Evolutionary conservation across 2,113 vertebrate species (phyloP), one percentile per base, ranked within the genome.

Genomic region (Nanger granti): DNA sequence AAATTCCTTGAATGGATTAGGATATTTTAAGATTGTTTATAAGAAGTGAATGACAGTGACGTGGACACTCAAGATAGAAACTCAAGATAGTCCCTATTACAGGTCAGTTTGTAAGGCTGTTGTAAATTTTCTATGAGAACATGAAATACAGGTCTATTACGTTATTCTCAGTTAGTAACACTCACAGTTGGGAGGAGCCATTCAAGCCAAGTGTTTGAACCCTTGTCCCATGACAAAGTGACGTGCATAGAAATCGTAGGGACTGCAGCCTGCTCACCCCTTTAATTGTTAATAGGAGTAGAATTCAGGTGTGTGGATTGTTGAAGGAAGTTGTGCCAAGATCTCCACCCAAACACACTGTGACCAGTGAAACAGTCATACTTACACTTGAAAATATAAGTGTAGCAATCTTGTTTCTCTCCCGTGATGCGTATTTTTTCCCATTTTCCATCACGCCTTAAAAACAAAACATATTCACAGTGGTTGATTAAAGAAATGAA

Each of bases 181-280:
- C 15, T n/a, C 31, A 15, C 62, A 64, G 0, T 34, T 17, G 62
- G 13, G 13, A 17, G 29, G 31, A 64, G 62, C 4, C 0, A 0
- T 64, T 7, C 62, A 64, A 64, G 31, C 3, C 0, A 0, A 64
- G 62, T 34, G 14, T 64, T 17, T 64, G 62, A 64, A 64, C 14
- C 29, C 31, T 34, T 64, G 62, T 34, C 62, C 31, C 62, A 8
- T 34, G 62, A 64, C 62, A 34, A 64, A 34, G 6, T 4, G 31
- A 17, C 1, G 0, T 34, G 14, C 14, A 17, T 64, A 1, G 6
- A 64, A 34, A 64, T 64, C 14, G 0, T 34, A 64, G 14, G 31
- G 6, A 34, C 62, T 34, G 29, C 14, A 64, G 29, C 17, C 66
- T 37, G 17, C 34, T n/a, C 66, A 18, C 34, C 18, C 34, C 8